Evolutionary conservation across 2,888 invertebrate genomes (phyloP).

Genomic region (Stenodema calcarata): DNA sequence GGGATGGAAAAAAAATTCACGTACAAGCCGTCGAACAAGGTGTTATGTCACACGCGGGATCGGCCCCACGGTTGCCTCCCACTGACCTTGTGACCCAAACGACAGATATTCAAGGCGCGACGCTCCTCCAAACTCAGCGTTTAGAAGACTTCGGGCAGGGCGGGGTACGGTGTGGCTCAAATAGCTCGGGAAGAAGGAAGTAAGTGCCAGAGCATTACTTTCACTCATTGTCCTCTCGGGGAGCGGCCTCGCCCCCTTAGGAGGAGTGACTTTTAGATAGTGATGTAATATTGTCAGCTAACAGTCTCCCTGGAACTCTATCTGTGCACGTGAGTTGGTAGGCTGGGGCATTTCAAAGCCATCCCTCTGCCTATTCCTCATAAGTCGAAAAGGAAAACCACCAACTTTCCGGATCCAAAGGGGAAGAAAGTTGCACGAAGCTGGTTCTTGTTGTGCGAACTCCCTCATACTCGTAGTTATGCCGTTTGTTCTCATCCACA

Average conservation of each 20-base stretch:
- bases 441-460: not conserved
- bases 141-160: not conserved
- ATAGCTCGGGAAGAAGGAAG: not conserved
- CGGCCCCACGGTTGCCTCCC: not conserved
- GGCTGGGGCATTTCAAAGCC: not conserved
- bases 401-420: not conserved
- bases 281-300: slow-evolving; percentile 3
- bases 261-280: not conserved
- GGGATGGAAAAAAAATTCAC: too few relatives aligned
- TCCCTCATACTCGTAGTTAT: too few relatives aligned
- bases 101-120: slow-evolving; percentile 1
- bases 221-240: not conserved
- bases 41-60: not conserved
- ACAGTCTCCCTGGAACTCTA: not conserved
- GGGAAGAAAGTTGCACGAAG: not conserved
- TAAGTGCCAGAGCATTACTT: not conserved
- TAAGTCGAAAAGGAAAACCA: not conserved
- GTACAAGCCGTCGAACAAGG: not conserved
- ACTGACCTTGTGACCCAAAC: slow-evolving; percentile 4
- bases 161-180: not conserved
- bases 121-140: not conserved
- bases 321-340: not conserved
- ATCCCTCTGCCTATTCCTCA: not conserved
- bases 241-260: not conserved
- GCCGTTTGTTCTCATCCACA: too few relatives aligned